phyloP scores from a whole-genome alignment of 2,888 invertebrate species.

The Standfussiana lucernea region DNA sequence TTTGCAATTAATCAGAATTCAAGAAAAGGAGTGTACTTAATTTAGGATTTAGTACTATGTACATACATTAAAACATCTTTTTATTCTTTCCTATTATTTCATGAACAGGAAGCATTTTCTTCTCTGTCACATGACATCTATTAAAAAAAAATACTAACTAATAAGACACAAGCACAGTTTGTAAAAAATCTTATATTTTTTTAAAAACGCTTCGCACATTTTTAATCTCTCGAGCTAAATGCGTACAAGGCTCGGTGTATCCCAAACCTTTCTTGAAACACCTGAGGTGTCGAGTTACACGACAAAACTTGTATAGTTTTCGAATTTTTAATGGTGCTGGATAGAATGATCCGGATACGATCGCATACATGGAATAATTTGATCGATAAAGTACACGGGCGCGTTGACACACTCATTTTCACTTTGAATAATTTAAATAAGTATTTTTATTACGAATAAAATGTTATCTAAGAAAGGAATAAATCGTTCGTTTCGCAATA shows the following conservation, averaged over 20 bases:
- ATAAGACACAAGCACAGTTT: too few species aligned
- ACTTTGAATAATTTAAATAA: slow-evolving; percentile 64
- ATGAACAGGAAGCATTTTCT: too few species aligned
- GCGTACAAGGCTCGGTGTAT: slow-evolving; percentile 58
- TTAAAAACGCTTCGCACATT: too few species aligned
- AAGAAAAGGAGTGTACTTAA: too few species aligned
- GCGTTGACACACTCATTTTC: slow-evolving; percentile 64
- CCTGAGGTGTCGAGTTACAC: slow-evolving; percentile 84
- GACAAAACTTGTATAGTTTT: slow-evolving; percentile 83
- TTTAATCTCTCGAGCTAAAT: not conserved
- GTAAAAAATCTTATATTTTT: too few species aligned
- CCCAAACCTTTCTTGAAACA: slow-evolving; percentile 63
- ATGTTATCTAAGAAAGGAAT: slow-evolving; percentile 49
- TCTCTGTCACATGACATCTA: too few species aligned
- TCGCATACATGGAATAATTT: slow-evolving; percentile 78
- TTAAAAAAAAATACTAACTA: too few species aligned
- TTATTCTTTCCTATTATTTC: too few species aligned
- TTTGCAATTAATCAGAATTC: too few species aligned
- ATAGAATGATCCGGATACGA: slow-evolving; percentile 82
- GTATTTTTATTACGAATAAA: slow-evolving; percentile 61
- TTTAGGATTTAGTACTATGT: too few species aligned
- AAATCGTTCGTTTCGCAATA: slow-evolving; percentile 54
- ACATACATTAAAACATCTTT: too few species aligned
- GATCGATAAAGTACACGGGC: slow-evolving; percentile 74
- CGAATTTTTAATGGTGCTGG: slow-evolving; percentile 83